These are phyloP conservation scores for Aricia agestis DNA, from an alignment of 1,140 invertebrate genomes.

Conservation along the genomic window DNA sequence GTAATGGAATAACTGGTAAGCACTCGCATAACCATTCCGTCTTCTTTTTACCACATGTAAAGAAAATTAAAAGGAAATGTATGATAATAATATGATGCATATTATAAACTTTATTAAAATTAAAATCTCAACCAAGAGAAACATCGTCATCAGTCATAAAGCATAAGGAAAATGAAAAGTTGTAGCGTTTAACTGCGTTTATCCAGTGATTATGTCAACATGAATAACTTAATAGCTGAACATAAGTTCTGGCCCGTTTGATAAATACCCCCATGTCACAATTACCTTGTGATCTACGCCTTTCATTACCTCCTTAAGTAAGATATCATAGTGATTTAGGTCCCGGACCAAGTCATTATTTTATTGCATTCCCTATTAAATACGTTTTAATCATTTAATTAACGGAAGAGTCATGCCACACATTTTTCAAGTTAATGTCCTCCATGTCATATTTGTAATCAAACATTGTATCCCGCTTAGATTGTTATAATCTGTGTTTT, in stretches of 20 bases:
- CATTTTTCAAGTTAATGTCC: conserved; percentile 1
- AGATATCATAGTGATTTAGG: conserved; percentile 66
- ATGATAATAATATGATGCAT: background rate
- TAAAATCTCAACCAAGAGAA: background rate
- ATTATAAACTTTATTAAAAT: background rate
- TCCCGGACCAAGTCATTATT: conserved; percentile 53
- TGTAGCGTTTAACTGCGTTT: conserved; percentile 59
- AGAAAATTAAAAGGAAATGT: background rate
- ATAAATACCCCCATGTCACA: conserved; percentile 64
- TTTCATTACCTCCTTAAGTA: conserved; percentile 70
- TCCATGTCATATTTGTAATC: background rate
- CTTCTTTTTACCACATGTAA: no score
- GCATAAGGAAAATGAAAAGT: conserved; percentile 44
- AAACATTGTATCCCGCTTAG: background rate
- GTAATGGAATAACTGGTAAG: background rate
- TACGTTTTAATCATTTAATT: conserved; percentile 24
- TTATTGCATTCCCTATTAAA: conserved; percentile 56
- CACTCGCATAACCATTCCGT: no score
- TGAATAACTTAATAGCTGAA: conserved; percentile 59
- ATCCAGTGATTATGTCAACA: conserved; percentile 70
- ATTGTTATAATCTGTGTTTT: background rate
- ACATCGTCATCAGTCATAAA: background rate
- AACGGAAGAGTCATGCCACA: background rate
- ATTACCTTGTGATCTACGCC: conserved; percentile 69
- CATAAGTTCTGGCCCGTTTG: conserved; percentile 68